These are phyloP conservation scores for Chymomyza costata DNA, from an alignment of 1,140 invertebrate genomes.

Conservation along the genomic window DNA sequence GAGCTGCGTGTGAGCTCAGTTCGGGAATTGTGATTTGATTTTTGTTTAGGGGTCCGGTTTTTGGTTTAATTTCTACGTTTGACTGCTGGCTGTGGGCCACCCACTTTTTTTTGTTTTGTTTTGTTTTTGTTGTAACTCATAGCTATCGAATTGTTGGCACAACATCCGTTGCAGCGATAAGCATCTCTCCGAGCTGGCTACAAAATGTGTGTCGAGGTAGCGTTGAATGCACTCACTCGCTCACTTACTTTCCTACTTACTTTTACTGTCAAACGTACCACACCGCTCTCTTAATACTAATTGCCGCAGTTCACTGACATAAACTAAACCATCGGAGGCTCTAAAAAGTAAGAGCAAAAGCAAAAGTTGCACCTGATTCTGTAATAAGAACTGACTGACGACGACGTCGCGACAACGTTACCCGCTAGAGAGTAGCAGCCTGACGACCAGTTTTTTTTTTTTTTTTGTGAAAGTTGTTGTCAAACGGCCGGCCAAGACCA, in stretches of 20 bases:
- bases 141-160: slow-evolving; percentile 4
- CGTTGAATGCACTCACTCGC: slow-evolving; percentile 66
- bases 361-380: slow-evolving; percentile 66
- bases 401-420: background rate
- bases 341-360: slow-evolving; percentile 40
- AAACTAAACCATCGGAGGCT: slow-evolving; percentile 17
- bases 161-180: slow-evolving; percentile 4
- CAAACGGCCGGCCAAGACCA: slow-evolving; percentile 18
- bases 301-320: slow-evolving; percentile 58
- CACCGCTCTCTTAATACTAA: slow-evolving; percentile 1
- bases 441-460: slow-evolving; percentile 11
- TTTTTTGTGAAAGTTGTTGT: slow-evolving; percentile 63
- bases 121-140: too few species aligned
- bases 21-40: slow-evolving; percentile 27
- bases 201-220: slow-evolving; percentile 54
- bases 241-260: slow-evolving; percentile 59
- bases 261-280: slow-evolving; percentile 58
- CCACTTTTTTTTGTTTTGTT: slow-evolving; percentile 51
- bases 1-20: slow-evolving; percentile 10
- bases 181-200: slow-evolving; percentile 12
- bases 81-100: slow-evolving; percentile 54
- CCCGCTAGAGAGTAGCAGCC: slow-evolving; percentile 1
- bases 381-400: slow-evolving; percentile 62
- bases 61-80: slow-evolving; percentile 17
- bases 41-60: slow-evolving; percentile 18